Base-by-base conservation (phyloP, 2,113 vertebrate species). In the Sander vitreus region DNA sequence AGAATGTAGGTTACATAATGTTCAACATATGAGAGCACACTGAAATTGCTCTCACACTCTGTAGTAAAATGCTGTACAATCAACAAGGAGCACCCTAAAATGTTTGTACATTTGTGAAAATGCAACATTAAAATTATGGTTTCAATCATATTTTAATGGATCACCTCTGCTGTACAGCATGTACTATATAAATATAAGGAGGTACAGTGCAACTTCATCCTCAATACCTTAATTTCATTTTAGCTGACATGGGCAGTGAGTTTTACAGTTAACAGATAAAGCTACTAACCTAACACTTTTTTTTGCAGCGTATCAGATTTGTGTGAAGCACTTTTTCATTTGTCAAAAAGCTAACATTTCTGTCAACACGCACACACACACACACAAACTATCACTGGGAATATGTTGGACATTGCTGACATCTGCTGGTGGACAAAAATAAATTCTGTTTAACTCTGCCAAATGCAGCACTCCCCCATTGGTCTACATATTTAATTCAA, bases 401-500 rank as follows among this genome's bases (percentile, higher is more conserved):
- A 70, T 66, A 64, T 25, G 15, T 79, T 65, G 76, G 76, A 72
- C 85, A 84, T 82, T 81, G 51, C 83, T 92, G 90, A 86, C 89
- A 88, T 84, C 88, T 89, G 65, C 85, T 92, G 90, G 93, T 63
- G 39, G 54, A n/a, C 18, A 73, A 78, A 39, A 43, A 47, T 0
- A 69, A 75, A 59, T 60, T 43, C 18, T 2, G 16, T 60, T 36
- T 10, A 39, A 7, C 18, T 27, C 13, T 25, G 48, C 36, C 27
- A 53, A 21, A 76, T n/a, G 9, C 45, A 80, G 7, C 30, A 30
- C 21, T 23, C 3, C 19, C 12, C 10, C 21, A 8, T 33, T 50
- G 7, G 25, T 23, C 33, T 66, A 2, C 54, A 30, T 18, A 50
- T 54, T 6, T 39, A 55, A 39, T 50, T 67, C 1, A 51, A 50